Evolutionary conservation across 35 echinoderm and acorn worm genomes (phyloP), one percentile per base, ranked within the genome.

Genomic region (Apostichopus japonicus): DNA sequence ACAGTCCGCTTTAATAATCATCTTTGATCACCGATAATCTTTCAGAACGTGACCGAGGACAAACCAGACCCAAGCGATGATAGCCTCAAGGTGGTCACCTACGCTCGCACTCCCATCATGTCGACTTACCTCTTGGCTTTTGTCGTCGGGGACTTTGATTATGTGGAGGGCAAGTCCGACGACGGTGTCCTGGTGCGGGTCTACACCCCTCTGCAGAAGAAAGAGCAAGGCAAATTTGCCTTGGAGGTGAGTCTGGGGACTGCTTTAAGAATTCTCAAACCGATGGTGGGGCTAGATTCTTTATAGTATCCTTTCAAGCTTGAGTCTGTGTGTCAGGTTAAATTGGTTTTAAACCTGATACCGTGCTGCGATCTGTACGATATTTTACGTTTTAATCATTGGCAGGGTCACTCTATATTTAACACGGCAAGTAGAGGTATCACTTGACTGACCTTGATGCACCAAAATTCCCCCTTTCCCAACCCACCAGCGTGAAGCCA

Each of bases 61-160:
- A 56, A 96, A 63, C 53, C 93, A 62, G 93, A 92, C 75, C 82
- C 95, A 1, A 86, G 89, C 15, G 87, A 96, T 87, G 77, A 73
- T 0, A 77, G 86, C 54, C 80, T 99, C 33, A 96, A 86, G 84
- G 93, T 94, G 0, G 92, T 96, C 53, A 95, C 91, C 78, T 99
- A 93, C 95, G 97, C 76, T n/a, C 72, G 87, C 21, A 96, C 97
- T 67, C 97, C 97, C 1, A 92, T 99, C 79, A 99, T 99, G 97
- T 99, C 97, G 75, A 99, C 97, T 15, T 99, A 99, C 86, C 95
- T 99, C 1, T 58, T 99, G 19, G 97, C 97, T 5, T 98, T 99
- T 90, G 92, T 99, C 5, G 94, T 99, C 2, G 97, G 97, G n/a
- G 97, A 99, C 24, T 99, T 99, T 92, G 97, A 99, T 65, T 96